Base-by-base conservation (phyloP, 2,797 vertebrate genomes). In the Crenichthys baileyi region DNA sequence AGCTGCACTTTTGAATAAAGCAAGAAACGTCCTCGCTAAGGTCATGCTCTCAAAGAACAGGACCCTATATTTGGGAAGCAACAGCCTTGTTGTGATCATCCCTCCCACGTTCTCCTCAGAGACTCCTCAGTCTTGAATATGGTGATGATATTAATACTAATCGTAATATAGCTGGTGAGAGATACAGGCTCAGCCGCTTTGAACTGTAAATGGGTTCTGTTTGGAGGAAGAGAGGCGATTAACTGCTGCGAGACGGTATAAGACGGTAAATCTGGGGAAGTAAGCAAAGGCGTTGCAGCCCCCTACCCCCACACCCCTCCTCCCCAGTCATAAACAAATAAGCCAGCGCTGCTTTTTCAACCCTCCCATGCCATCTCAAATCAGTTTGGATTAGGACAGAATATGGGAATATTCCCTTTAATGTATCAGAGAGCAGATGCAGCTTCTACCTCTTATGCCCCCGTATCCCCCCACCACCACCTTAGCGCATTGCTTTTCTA, bases 371-470 rank as follows among this genome's bases (percentile, higher is more conserved):
- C 92, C 94, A 93, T 93, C 91, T 93, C 91, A 93, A 94, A 96
- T 96, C 94, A 95, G 81, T 94, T 94, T 93, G 95, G 95, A 96
- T 95, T 95, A 95, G 90, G 90, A 87, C 94, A 94, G 92, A 93
- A 94, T 91, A 93, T 83, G 81, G 88, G 89, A 91, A 94, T 92
- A 92, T 91, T 94, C 89, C 89, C 93, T 95, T 95, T 95, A 94
- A 95, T 95, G 93, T 95, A 90, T 91, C 74, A 76, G 73, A 85
- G 81, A 83, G 85, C 72, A 76, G 83, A 74, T 87, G 89, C 87
- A 84, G 88, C 86, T 70, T 84, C 83, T 76, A 72, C 82, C 82
- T 83, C 81, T 24, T 70, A 41, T 72, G 41, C 68, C 26, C 77
- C 72, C 68, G 11, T 67, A 24, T 56, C 44, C 50, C 24, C 78